Percentiles rank a stretch among this genome's conserved stretches.
Evolutionary conservation across 2,797 vertebrate species (phyloP).

Genomic region (Labeo calbasu): DNA sequence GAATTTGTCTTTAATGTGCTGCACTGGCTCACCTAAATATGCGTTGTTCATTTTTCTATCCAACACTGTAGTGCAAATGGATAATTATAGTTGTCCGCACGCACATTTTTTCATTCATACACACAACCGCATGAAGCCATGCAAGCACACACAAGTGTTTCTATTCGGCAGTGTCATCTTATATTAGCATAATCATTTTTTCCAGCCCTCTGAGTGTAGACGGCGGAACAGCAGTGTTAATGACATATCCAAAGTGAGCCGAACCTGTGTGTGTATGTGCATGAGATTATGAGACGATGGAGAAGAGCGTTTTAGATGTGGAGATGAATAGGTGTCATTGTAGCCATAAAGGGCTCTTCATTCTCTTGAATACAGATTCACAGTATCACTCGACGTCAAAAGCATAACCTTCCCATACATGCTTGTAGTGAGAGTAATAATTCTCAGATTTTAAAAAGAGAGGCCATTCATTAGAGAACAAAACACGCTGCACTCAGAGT

Average conservation of each 20-base stretch:
- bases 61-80: not conserved
- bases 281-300: conserved; percentile 15
- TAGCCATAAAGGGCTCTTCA: conserved; percentile 37
- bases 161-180: conserved; percentile 7
- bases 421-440: conserved; percentile 25
- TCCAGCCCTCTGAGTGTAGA: not conserved
- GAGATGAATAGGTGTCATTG: conserved; percentile 38
- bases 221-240: not conserved
- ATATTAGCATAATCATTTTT: not conserved
- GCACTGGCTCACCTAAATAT: conserved; percentile 5
- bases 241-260: not conserved
- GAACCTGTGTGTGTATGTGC: conserved; percentile 4
- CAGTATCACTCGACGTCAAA: conserved; percentile 27
- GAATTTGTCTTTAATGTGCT: not conserved
- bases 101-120: not conserved
- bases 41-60: not conserved
- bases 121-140: conserved; percentile 8
- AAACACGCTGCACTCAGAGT: conserved; percentile 27
- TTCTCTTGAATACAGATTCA: conserved; percentile 30
- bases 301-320: conserved; percentile 28
- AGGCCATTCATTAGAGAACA: conserved; percentile 41
- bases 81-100: not conserved
- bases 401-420: conserved; percentile 42
- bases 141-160: not conserved
- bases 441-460: conserved; percentile 39